Percentiles rank a stretch among this genome's conserved stretches.
Conservation (phyloP, 2,797 vertebrate species). For the Centropyge bicolor region DNA sequence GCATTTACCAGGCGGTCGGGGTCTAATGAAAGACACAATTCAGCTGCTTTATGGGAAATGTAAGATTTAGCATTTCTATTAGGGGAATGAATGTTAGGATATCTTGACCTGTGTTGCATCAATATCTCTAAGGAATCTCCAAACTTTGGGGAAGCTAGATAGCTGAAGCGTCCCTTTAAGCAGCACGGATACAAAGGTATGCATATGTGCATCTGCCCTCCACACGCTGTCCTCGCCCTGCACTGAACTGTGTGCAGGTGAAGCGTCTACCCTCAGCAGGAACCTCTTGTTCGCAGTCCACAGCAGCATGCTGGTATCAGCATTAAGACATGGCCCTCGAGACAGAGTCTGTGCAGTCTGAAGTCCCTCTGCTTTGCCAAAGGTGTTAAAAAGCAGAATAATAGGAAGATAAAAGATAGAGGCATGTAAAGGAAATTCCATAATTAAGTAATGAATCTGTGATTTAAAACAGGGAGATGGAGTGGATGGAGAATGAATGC, state of each 20-base stretch:
- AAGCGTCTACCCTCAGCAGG: constrained; percentile 42
- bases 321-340: constrained; percentile 56
- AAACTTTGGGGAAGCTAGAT: background rate
- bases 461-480: constrained; percentile 46
- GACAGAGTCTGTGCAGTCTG: constrained; percentile 36
- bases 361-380: constrained; percentile 45
- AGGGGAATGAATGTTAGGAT: background rate
- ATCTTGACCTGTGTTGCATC: background rate
- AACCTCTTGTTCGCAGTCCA: constrained; percentile 46
- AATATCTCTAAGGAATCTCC: background rate
- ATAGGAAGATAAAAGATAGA: constrained; percentile 27
- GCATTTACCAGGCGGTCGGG: background rate
- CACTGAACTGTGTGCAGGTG: constrained; percentile 24
- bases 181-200: background rate
- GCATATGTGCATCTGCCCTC: constrained; percentile 34
- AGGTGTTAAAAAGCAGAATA: constrained; percentile 46
- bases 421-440: constrained; percentile 34
- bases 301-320: constrained; percentile 47
- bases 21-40: background rate
- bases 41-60: background rate
- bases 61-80: background rate
- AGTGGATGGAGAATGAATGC: constrained; percentile 49
- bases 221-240: constrained; percentile 5
- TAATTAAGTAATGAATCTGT: constrained; percentile 58
- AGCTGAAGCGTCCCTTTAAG: constrained; percentile 2